Evolutionary conservation across 2,888 invertebrate species (phyloP).

Genomic region (Acleris holmiana): DNA sequence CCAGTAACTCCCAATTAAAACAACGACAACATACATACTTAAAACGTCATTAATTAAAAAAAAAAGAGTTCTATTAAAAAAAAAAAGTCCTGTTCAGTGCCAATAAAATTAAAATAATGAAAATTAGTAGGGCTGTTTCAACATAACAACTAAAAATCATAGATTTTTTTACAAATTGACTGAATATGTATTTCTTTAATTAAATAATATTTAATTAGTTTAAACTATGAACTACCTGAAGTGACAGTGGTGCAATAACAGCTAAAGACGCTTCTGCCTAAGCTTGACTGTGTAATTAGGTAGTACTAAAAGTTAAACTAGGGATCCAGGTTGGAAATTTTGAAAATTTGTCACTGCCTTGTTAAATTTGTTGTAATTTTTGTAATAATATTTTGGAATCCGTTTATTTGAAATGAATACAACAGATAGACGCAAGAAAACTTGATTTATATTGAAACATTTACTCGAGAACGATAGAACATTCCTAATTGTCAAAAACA

Average conservation of each 20-base stretch:
- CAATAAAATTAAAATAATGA: background rate
- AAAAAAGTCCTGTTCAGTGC: background rate
- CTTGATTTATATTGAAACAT: no score
- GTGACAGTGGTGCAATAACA: constrained; percentile 26
- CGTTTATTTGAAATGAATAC: constrained; percentile 13
- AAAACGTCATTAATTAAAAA: background rate
- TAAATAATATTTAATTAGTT: no score
- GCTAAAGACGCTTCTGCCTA: constrained; percentile 29
- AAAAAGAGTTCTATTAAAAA: background rate
- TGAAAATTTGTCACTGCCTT: constrained; percentile 40
- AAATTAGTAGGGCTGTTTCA: background rate
- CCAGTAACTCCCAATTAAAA: no score
- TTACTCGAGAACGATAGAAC: no score
- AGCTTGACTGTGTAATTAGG: constrained; percentile 31
- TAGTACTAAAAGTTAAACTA: constrained; percentile 29
- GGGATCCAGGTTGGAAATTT: constrained; percentile 23
- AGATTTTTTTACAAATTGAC: background rate
- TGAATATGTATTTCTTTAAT: no score
- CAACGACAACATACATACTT: no score
- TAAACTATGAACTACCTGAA: no score
- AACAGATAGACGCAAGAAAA: no score
- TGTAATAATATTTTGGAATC: constrained; percentile 3
- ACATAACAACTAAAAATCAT: background rate
- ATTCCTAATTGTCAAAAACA: no score
- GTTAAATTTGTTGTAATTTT: constrained; percentile 36